Evolutionary conservation across 2,113 vertebrate genomes (phyloP).

Genomic region (Rhegmatorhina hoffmannsi): DNA sequence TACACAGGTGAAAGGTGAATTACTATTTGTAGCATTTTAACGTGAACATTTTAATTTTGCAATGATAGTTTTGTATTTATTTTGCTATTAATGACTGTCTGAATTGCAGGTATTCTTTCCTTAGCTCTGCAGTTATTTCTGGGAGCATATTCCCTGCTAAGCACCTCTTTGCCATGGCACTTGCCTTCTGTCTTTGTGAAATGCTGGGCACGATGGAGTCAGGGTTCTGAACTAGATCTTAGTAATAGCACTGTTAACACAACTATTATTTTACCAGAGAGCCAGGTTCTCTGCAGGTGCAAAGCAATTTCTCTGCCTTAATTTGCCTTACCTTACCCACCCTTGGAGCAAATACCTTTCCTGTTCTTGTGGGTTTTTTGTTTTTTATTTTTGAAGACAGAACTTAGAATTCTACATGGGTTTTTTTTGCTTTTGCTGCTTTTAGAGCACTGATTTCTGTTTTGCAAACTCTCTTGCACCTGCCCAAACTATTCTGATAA

Average conservation of each 20-base stretch:
- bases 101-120: not conserved
- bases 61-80: not conserved
- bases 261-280: not conserved
- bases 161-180: not conserved
- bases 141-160: not conserved
- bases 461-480: not conserved
- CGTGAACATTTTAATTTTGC: not conserved
- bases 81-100: not conserved
- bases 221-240: not conserved
- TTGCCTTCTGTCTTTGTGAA: not conserved
- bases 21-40: not conserved
- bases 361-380: not conserved
- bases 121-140: not conserved
- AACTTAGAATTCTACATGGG: not conserved
- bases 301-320: not conserved
- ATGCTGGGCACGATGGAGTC: not conserved
- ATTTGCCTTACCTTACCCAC: not conserved
- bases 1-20: constrained; percentile 97
- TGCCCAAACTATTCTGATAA: not conserved
- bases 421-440: not conserved
- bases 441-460: not conserved
- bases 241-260: not conserved
- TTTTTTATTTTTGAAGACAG: not conserved
- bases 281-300: not conserved
- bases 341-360: not conserved